Evolutionary conservation across 1,140 invertebrate species (phyloP).

Genomic region (Sweltsa coloradensis): DNA sequence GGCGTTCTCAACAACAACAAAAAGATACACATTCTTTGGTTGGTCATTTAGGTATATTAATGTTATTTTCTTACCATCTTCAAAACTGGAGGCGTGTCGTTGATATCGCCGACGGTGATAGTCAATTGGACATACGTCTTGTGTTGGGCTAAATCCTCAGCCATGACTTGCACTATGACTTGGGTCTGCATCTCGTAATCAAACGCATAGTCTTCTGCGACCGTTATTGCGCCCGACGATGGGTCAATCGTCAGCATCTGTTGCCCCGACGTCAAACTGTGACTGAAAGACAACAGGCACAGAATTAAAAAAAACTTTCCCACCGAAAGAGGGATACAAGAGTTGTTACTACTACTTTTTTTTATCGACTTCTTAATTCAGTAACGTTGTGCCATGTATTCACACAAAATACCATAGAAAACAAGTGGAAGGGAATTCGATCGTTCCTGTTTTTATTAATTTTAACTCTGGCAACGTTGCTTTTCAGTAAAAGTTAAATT

Average conservation of each 20-base stretch:
- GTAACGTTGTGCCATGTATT: too few species aligned
- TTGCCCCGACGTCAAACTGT: slow-evolving; percentile 33
- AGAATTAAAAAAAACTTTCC: too few species aligned
- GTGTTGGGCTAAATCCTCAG: slow-evolving; percentile 23
- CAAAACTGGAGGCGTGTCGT: slow-evolving; percentile 40
- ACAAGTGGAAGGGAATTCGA: too few species aligned
- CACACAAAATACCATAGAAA: too few species aligned
- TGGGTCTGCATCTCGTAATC: slow-evolving; percentile 41
- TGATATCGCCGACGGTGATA: slow-evolving; percentile 39
- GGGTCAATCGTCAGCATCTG: slow-evolving; percentile 31
- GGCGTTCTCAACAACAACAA: too few species aligned
- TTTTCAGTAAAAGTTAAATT: too few species aligned
- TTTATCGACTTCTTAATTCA: too few species aligned
- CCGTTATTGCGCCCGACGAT: slow-evolving; percentile 32
- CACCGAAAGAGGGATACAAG: too few species aligned
- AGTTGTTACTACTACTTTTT: too few species aligned
- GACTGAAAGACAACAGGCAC: slow-evolving; percentile 26
- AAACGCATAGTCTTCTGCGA: slow-evolving; percentile 34
- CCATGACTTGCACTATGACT: slow-evolving; percentile 36
- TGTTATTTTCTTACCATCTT: slow-evolving; percentile 24
- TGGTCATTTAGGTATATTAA: neutral
- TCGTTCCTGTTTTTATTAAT: too few species aligned
- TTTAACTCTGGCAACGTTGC: too few species aligned
- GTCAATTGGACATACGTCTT: slow-evolving; percentile 34
- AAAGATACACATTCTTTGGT: too few species aligned